Evolutionary conservation across 2,797 vertebrate species (phyloP).

Genomic region (Crocodylus rhombifer): DNA sequence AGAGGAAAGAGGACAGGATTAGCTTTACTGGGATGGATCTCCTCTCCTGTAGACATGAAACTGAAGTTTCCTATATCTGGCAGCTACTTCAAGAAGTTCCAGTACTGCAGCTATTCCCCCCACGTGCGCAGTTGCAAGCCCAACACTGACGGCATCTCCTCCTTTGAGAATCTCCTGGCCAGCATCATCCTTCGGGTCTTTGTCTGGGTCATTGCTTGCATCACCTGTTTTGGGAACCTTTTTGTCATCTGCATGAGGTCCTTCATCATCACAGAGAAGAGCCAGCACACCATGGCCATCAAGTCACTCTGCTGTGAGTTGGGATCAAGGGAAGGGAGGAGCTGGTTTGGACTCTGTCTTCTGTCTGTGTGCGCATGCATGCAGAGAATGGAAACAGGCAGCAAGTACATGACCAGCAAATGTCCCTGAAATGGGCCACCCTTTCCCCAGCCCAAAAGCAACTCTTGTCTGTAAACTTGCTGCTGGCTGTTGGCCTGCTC

Average conservation of each 20-base stretch:
- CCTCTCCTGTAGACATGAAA: not conserved
- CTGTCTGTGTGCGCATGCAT: too few species aligned
- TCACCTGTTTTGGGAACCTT: constrained; percentile 78
- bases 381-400: not conserved
- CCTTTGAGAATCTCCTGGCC: constrained; percentile 80
- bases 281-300: constrained; percentile 78
- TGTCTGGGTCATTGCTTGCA: constrained; percentile 80
- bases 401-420: rapidly evolving
- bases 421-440: not conserved
- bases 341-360: not conserved
- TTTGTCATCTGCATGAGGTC: constrained; percentile 76
- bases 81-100: constrained; percentile 81
- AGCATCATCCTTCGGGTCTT: constrained; percentile 77
- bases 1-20: not conserved
- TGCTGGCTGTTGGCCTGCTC: not conserved
- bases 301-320: constrained; percentile 81
- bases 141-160: constrained; percentile 80
- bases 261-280: constrained; percentile 68
- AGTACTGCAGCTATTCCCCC: constrained; percentile 78
- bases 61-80: not conserved
- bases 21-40: too few species aligned
- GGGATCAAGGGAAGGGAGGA: rapidly evolving
- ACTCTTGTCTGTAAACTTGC: not conserved
- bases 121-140: constrained; percentile 80
- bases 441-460: too few species aligned